These are phyloP conservation scores for Calliscelio sp. DNA, from an alignment of 2,888 invertebrate genomes.

Conservation along the genomic window DNA sequence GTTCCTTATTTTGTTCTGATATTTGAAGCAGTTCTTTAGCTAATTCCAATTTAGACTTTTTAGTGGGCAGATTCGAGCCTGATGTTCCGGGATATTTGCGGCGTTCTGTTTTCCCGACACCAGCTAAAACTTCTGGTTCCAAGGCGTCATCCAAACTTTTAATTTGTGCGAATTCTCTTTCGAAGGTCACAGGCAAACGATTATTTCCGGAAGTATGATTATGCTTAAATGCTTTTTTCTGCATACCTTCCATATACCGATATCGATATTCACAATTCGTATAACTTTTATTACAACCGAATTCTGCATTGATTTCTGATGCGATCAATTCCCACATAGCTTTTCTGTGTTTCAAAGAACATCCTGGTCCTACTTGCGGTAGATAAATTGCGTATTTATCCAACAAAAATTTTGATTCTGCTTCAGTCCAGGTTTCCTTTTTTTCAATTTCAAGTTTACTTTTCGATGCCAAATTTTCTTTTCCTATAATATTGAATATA, in stretches of 20 bases:
- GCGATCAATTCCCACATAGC: constrained; percentile 14
- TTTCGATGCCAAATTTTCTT: too few relatives aligned
- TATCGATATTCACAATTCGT: neutral
- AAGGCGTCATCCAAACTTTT: constrained; percentile 24
- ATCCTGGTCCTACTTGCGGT: too few relatives aligned
- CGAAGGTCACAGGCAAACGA: neutral
- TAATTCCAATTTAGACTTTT: constrained; percentile 20
- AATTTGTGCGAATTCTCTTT: constrained; percentile 22
- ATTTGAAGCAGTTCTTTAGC: constrained; percentile 1
- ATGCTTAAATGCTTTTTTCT: constrained; percentile 15
- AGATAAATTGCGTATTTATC: too few relatives aligned
- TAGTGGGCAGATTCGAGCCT: neutral
- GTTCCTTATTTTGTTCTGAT: constrained; percentile 16
- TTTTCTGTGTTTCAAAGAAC: neutral
- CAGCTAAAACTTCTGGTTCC: constrained; percentile 17
- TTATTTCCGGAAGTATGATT: constrained; percentile 18
- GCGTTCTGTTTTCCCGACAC: constrained; percentile 7
- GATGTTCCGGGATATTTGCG: neutral
- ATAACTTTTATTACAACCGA: neutral
- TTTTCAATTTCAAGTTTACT: too few relatives aligned
- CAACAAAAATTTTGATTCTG: too few relatives aligned
- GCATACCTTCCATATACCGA: neutral
- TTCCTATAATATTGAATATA: too few relatives aligned
- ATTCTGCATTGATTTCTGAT: constrained; percentile 12
- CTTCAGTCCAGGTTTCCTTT: too few relatives aligned